Evolutionary conservation across 2,113 vertebrate genomes (phyloP), one percentile per base, ranked within the genome.

Genomic region (Gymnogyps californianus): DNA sequence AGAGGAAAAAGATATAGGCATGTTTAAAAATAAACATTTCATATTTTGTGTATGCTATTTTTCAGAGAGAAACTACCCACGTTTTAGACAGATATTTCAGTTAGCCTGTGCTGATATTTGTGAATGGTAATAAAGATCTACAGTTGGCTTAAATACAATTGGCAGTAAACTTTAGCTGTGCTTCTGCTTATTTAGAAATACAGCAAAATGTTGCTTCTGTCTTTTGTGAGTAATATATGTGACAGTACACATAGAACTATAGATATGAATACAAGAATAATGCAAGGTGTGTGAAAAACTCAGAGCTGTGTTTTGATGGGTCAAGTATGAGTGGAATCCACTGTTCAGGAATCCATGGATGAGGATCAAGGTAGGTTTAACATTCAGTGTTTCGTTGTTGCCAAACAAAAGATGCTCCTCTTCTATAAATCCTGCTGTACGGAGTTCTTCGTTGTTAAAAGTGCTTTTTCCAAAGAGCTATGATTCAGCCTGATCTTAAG

Each of bases 401-500:
- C 49, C 67, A 72, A 83, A 97, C 70, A 96, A 83, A 90, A 91
- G 55, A 20, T 32, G 21, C 6, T 90, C 3, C 29, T 71, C 57
- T 93, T 81, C 80, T 85, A 76, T 54, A 90, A 92, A 94, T 66
- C n/a, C 44, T 76, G 34, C 24, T 74, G 47, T 81, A 47, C 34
- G 42, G 34, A 70, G 40, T 70, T 78, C 64, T 75, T 82, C 13
- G 3, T 64, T 93, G 40, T 74, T 96, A 78, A 93, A 91, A 71
- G 31, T 58, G 25, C 15, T 72, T 89, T 91, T 90, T 61, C 65
- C 71, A 66, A 86, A 95, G 94, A 87, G 22, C 65, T 76, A 3
- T 91, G 92, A 95, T 93, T 96, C 95, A 92, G 34, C 6, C 54
- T 87, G 83, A 66, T 93, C 59, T 87, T 92, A 78, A 96, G 66